A percentile compares a stretch with the other conserved stretches of the same genome.
Conservation (phyloP, 1,140 invertebrate genomes). For the Hylaeus anthracinus region DNA sequence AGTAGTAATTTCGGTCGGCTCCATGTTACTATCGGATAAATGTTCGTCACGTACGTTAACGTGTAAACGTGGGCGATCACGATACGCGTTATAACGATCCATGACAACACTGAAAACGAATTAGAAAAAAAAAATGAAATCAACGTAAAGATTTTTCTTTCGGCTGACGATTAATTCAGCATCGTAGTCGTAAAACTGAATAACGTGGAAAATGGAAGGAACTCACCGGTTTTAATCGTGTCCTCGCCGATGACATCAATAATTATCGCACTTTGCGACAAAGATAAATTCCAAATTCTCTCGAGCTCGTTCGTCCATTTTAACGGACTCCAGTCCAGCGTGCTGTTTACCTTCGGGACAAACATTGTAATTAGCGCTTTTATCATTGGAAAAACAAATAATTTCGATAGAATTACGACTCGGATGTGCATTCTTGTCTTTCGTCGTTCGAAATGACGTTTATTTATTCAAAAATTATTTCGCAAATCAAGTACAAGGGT, state of each 20-base stretch:
- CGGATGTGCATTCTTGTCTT: too few species aligned
- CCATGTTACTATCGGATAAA: slow-evolving; percentile 67
- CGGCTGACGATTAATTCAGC: too few species aligned
- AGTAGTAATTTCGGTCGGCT: slow-evolving; percentile 58
- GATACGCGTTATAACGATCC: slow-evolving; percentile 59
- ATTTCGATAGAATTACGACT: too few species aligned
- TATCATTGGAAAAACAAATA: too few species aligned
- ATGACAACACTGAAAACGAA: slow-evolving; percentile 59
- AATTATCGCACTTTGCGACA: slow-evolving; percentile 32
- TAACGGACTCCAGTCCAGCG: slow-evolving; percentile 61
- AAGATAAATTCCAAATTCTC: slow-evolving; percentile 58
- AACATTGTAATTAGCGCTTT: not conserved
- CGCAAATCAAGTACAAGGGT: too few species aligned
- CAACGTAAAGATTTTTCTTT: too few species aligned
- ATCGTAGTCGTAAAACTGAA: too few species aligned
- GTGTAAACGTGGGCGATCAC: slow-evolving; percentile 60
- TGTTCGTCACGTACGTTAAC: slow-evolving; percentile 60
- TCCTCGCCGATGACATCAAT: slow-evolving; percentile 32
- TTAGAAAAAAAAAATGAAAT: too few species aligned
- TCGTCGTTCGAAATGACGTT: too few species aligned
- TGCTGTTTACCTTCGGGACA: slow-evolving; percentile 55
- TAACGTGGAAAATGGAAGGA: too few species aligned
- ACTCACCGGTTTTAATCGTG: slow-evolving; percentile 54
- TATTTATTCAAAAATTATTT: too few species aligned
- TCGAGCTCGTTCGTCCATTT: slow-evolving; percentile 59